Evolutionary conservation across 23 tunicate genomes (phyloP), one percentile per base, ranked within the genome.

Genomic region (Botrylloides violaceus): DNA sequence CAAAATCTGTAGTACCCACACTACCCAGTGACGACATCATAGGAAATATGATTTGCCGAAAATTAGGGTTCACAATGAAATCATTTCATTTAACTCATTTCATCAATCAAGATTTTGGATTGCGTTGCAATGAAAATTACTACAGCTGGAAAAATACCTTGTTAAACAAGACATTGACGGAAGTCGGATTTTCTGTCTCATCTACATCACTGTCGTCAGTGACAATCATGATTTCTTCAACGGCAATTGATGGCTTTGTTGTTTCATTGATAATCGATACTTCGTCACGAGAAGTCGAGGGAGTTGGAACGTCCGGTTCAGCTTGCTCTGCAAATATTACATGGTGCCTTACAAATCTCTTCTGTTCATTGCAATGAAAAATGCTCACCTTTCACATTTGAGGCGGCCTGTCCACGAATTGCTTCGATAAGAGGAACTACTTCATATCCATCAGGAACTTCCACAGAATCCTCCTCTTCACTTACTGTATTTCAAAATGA

Each of bases 371-470:
- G 1, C 58, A 49, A 1, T 19, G 58, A 49, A 49, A 49, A 49
- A 20, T 19, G n/a, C 20, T 49, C n/a, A 22, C 20, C 20, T 49
- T 49, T 22, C 1, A 1, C 58, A 49, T 49, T n/a, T n/a, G 64
- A 18, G 0, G 71, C 12, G 19, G 2, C 74, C 36, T 43, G 29
- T 5, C 90, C 90, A 30, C 79, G 78, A 49, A 90, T 79, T 32
- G 97, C 97, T 36, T 70, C 82, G 61, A 90, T 90, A 19, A 90
- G 75, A 0, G 97, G 90, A 68, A 90, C 83, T 22, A 71, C 90
- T 49, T 90, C 85, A 58, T 83, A 90, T 2, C 97, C 97, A 28
- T 73, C 75, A 20, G 97, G 97, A 28, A 88, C 61, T 19, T 62
- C 38, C 22, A 71, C 70, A 7, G 79, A 23, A 0, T 59, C 75